Evolutionary conservation across 1,140 invertebrate genomes (phyloP).

Genomic region (Drosophila ogumai): DNA sequence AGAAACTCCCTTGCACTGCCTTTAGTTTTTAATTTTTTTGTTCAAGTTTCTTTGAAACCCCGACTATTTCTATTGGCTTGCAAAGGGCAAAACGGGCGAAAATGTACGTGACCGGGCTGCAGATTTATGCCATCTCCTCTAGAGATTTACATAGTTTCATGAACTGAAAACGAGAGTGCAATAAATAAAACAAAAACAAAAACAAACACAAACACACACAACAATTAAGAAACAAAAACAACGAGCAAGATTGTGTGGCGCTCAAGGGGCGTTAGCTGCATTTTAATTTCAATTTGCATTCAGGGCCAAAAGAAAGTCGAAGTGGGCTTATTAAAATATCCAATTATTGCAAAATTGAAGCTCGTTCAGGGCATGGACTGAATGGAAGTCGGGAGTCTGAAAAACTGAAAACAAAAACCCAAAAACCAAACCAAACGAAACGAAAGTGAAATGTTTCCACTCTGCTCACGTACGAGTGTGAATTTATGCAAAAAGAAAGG

Average conservation of each 20-base stretch:
- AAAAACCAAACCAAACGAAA: conserved; percentile 41
- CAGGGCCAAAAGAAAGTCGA: conserved; percentile 76
- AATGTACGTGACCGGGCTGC: conserved; percentile 60
- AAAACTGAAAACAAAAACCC: conserved; percentile 55
- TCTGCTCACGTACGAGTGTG: conserved; percentile 49
- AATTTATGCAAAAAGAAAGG: conserved; percentile 54
- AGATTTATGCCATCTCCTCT: conserved; percentile 50
- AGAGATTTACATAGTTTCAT: conserved; percentile 51
- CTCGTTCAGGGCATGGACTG: conserved; percentile 37
- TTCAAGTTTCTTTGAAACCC: neutral
- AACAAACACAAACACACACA: conserved; percentile 24
- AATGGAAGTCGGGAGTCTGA: conserved; percentile 3
- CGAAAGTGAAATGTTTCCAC: conserved; percentile 73
- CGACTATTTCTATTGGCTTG: conserved; percentile 6
- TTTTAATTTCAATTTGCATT: conserved; percentile 79
- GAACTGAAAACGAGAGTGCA: conserved; percentile 29
- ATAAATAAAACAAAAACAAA: conserved; percentile 18
- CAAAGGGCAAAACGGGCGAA: conserved; percentile 65
- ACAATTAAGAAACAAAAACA: conserved; percentile 50
- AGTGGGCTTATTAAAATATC: conserved; percentile 77
- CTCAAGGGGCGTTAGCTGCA: conserved; percentile 60
- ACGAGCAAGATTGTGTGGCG: conserved; percentile 6
- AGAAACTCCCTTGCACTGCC: neutral
- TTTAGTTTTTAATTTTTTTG: conserved; percentile 1
- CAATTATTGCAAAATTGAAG: conserved; percentile 80